Base-by-base conservation (phyloP, 2,888 invertebrate genomes). In the Tuta absoluta region DNA sequence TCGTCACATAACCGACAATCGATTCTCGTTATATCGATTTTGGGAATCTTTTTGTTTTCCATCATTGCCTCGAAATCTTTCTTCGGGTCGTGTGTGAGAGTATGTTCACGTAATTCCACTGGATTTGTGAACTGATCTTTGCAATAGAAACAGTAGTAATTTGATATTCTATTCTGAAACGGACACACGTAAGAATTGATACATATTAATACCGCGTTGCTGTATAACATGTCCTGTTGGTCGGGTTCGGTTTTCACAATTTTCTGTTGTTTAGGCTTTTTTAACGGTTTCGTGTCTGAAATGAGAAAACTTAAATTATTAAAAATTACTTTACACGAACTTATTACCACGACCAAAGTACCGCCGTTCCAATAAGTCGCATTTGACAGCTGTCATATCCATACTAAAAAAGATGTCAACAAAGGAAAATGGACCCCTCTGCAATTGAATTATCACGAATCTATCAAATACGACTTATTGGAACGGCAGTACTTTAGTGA, bases 61-160 rank as follows among this genome's bases (percentile, higher is more conserved):
- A 86, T 85, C 63, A 84, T 81, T 14, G 72, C 75, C 60, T 84
- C 80, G 67, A 88, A 87, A 2, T 77, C 63, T 38, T 75, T 71
- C 10, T 75, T 76, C 0, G 90, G 89, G n/a, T 87, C 76, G 68
- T 91, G 91, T 0, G 80, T 74, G 0, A 82, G 51, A 0, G 91
- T 91, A 62, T 91, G 91, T 1, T 85, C 85, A 10, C 90, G 69
- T 0, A 91, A 64, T 64, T 91, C 90, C 0, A 69, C 77, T 0
- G 91, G 89, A 45, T 89, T 86, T 0, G 86, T 87, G 71, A 89
- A 91, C 14, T 89, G 89, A 14, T 88, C 88, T 19, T 84, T 77
- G 66, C 91, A 91, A 45, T 91, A 91, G 23, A 81, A 87, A 61
- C 91, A 91, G 45, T 90, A 91, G 64, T 89, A 90, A 61, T 86